Evolutionary conservation across 53 echinoderm and acorn worm genomes (phyloP), one percentile per base, ranked within the genome.

Genomic region (Echinometra lucunter): DNA sequence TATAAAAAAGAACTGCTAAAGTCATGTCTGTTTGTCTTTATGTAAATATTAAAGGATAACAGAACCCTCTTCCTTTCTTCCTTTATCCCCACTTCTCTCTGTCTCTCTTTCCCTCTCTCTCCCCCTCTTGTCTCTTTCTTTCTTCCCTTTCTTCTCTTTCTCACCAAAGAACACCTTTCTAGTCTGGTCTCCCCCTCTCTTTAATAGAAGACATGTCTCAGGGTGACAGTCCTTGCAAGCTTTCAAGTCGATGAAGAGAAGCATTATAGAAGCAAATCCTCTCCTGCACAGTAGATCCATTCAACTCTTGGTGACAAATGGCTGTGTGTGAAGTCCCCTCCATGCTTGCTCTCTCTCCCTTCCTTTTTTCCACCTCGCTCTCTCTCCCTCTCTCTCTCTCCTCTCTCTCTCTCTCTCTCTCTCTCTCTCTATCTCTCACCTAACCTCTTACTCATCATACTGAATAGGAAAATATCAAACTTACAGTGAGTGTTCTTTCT

Each of bases 231-330:
- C 95, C 98, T 96, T 94, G 97, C 98, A 78, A 98, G 96, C 90
- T 98, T 98, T 67, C 98, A 97, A 10, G 98, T 97, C 69, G 97
- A 95, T 23, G 97, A 97, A 30, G 97, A 98, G 97, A 98, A 98
- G 90, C 98, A 98, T 94, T 98, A 98, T 80, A 98, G 96, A 80
- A 98, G 96, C 66, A 98, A 91, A 91, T 97, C 97, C 81, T 97
- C 98, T 19, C 98, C 98, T 37, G 97, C 97, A 58, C 98, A 98
- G 94, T 98, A 98, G 96, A 98, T 97, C 98, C 98, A 98, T 63
- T 98, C 98, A 8, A 97, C 98, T 27, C 98, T 92, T 8, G 98
- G 98, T 17, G 97, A 98, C 58, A 97, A 93, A 37, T 93, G 89
- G 72, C 96, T 90, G 66, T 96, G 97, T 53, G 97, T 97, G 94